Percentiles rank a stretch among this genome's conserved stretches.
phyloP scores from a whole-genome alignment of 37 sponge, comb jelly and placozoan species.

The Hormiphora californensis region DNA sequence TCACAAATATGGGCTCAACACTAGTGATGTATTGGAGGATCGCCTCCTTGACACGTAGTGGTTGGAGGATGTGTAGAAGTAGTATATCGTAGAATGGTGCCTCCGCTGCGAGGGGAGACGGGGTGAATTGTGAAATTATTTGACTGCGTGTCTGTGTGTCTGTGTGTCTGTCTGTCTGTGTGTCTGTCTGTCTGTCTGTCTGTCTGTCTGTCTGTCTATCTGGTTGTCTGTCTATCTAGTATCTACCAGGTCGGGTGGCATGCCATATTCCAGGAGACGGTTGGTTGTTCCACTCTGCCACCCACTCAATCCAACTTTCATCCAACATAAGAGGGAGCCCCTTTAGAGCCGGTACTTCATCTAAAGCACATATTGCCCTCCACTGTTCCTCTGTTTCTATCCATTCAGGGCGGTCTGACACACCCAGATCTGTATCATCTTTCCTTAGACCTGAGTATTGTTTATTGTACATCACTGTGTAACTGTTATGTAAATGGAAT shows the following conservation, averaged over 20 bases:
- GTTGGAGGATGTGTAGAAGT: conserved; percentile 37
- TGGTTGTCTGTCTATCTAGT: no score
- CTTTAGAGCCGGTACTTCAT: conserved; percentile 26
- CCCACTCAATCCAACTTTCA: conserved; percentile 2
- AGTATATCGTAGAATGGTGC: conserved; percentile 43
- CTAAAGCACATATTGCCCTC: conserved; percentile 7
- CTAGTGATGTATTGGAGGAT: neutral
- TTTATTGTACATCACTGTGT: neutral
- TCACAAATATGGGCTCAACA: neutral
- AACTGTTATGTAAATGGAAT: no score
- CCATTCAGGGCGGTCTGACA: conserved; percentile 26
- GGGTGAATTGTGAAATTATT: neutral
- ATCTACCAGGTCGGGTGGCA: conserved; percentile 11
- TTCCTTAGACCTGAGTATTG: neutral
- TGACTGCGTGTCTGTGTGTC: neutral
- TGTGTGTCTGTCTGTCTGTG: no score
- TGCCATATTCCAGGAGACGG: conserved; percentile 48
- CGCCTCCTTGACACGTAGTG: conserved; percentile 41
- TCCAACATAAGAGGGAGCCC: conserved; percentile 47
- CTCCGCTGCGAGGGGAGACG: conserved; percentile 1
- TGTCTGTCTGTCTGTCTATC: no score
- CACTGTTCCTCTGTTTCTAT: neutral
- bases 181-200: no score
- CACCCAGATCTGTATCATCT: conserved; percentile 12
- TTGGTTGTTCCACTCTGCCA: conserved; percentile 29